Percentiles rank a stretch among this genome's conserved stretches.
Conservation (phyloP, 1,140 invertebrate genomes). For the Agraylea sexmaculata region DNA sequence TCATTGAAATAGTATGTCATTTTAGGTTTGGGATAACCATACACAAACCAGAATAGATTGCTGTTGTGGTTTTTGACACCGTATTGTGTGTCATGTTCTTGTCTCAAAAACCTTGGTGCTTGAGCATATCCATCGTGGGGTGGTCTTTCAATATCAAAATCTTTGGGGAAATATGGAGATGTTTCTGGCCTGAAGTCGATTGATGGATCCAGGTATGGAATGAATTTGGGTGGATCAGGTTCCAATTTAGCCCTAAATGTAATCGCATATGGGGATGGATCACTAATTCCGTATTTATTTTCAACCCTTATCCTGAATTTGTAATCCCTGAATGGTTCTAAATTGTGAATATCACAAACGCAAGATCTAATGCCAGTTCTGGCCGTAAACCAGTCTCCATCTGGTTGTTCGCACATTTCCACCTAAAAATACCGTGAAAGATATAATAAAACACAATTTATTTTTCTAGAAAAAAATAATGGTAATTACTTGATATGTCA, state of each 20-base stretch:
- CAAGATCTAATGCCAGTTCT: constrained; percentile 71
- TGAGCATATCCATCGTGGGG: constrained; percentile 73
- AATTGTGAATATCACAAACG: constrained; percentile 69
- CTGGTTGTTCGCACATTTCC: constrained; percentile 82
- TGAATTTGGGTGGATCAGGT: constrained; percentile 65
- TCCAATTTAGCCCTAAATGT: constrained; percentile 71
- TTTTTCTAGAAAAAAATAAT: constrained; percentile 1
- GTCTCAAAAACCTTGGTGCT: constrained; percentile 69
- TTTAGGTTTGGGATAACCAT: constrained; percentile 84
- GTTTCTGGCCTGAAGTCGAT: constrained; percentile 76
- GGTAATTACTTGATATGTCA: constrained; percentile 64
- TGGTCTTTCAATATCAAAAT: constrained; percentile 79
- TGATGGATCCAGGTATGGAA: constrained; percentile 67
- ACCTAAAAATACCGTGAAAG: constrained; percentile 36
- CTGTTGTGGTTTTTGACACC: constrained; percentile 80
- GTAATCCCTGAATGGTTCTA: constrained; percentile 80
- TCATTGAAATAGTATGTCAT: constrained; percentile 83
- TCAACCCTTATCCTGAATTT: constrained; percentile 88
- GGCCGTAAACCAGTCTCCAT: constrained; percentile 78
- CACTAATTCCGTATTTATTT: constrained; percentile 93
- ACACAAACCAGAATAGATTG: constrained; percentile 83
- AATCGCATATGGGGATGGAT: constrained; percentile 77
- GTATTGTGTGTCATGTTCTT: constrained; percentile 75
- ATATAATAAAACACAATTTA: background rate
- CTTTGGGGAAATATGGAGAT: constrained; percentile 80